Conservation (phyloP, 2,888 invertebrate species). For the Ischnus inquisitorius region DNA sequence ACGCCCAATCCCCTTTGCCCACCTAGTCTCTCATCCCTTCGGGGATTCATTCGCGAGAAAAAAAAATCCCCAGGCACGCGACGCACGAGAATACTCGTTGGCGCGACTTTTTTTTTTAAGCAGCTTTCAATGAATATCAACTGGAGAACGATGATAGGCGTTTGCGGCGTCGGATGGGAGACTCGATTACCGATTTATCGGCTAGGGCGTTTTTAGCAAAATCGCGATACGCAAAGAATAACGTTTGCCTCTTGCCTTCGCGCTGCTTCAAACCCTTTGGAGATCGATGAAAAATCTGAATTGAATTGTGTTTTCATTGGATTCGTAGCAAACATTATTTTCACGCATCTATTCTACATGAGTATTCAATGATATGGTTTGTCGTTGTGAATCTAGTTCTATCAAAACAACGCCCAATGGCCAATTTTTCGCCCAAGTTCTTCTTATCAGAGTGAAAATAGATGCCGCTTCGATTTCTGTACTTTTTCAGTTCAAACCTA, state of each 20-base stretch:
- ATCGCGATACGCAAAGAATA: not conserved
- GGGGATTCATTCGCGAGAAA: conserved; percentile 34
- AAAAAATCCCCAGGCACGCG: conserved; percentile 32
- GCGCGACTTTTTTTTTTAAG: conserved; percentile 58
- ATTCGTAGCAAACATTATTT: not conserved
- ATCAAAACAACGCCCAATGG: too few relatives aligned
- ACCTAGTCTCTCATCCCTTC: conserved; percentile 12
- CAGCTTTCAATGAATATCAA: conserved; percentile 75
- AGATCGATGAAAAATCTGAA: not conserved
- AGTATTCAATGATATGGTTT: too few relatives aligned
- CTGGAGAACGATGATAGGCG: conserved; percentile 72
- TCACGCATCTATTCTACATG: not conserved
- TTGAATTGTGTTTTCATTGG: not conserved
- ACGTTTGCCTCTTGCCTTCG: not conserved
- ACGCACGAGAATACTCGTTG: conserved; percentile 28
- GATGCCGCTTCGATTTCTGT: too few relatives aligned
- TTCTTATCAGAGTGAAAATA: too few relatives aligned
- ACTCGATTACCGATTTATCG: conserved; percentile 37
- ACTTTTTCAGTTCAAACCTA: too few relatives aligned
- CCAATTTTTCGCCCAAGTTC: too few relatives aligned
- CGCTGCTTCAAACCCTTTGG: not conserved
- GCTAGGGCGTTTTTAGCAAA: conserved; percentile 25
- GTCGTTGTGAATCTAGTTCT: too few relatives aligned
- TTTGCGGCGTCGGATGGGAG: not conserved
- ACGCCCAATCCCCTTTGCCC: conserved; percentile 26